phyloP scores from a whole-genome alignment of 2,888 invertebrate genomes.

The Cotesia congregata region DNA sequence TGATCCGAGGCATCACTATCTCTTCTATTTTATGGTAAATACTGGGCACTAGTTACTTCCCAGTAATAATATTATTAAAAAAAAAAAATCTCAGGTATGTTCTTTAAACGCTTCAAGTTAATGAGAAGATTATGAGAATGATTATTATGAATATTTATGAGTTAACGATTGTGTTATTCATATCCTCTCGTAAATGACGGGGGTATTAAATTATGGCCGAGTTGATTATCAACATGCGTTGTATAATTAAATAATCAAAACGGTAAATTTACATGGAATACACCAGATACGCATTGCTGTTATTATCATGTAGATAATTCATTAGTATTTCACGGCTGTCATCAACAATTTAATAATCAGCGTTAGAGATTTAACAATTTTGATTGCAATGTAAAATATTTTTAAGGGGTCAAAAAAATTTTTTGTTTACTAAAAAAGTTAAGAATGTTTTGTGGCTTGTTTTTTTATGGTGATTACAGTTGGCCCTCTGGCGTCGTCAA shows the following conservation, averaged over 20 bases:
- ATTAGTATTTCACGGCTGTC: not conserved
- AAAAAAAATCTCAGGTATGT: not conserved
- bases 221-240: constrained; percentile 1
- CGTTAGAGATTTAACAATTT: not conserved
- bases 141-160: not conserved
- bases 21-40: constrained; percentile 10
- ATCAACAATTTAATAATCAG: not conserved
- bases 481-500: constrained; percentile 7
- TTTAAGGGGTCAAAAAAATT: no score
- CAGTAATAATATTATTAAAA: not conserved
- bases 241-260: not conserved
- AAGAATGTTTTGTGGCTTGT: not conserved
- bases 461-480: not conserved
- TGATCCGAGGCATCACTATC: constrained; percentile 9
- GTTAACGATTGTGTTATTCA: not conserved
- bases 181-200: not conserved
- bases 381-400: no score
- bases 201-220: not conserved
- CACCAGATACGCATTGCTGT: not conserved
- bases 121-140: not conserved
- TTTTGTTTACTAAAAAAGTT: no score
- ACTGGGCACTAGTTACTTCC: not conserved
- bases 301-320: not conserved
- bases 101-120: not conserved
- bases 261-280: not conserved